Evolutionary conservation across 1,140 invertebrate genomes (phyloP), one percentile per base, ranked within the genome.

Genomic region (Drosophila athabasca): DNA sequence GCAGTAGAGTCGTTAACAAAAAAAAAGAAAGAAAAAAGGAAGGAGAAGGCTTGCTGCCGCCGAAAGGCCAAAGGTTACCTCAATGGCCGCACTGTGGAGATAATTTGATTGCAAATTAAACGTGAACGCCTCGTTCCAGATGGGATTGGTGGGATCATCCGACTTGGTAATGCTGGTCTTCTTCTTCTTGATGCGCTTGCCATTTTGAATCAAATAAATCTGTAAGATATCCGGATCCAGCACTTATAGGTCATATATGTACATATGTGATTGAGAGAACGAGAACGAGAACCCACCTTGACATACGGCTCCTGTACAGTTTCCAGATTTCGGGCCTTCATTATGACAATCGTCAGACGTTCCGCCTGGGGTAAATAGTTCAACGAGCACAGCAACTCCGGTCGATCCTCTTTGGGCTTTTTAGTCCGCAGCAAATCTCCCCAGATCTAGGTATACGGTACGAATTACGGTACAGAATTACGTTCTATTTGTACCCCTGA

Each of bases 81-180:
- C 96, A 79, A 97, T 94, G 45, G 95, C 95, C 69, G 95, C 94
- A 73, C 94, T 94, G 43, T 94, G 93, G 2, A 97, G 92, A 78
- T 94, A 94, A 41, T 93, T 92, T 5, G 96, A 94, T 50, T 95
- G 93, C 77, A 98, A 93, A 91, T 97, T 98, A 91, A 98, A 99
- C 11, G 96, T 95, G 74, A 98, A 95, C 4, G 97, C 97, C 92
- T 99, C 97, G 91, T 98, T 98, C 96, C 98, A 99, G 7, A 97
- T 95, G n/a, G 97, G 97, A 93, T 97, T 96, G 43, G 95, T 94
- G 11, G 95, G 97, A 81, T 95, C 95, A 91, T 97, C 96, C 62
- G 96, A 95, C 51, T 97, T 96, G 26, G 96, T 96, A 4, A 96
- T 96, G 91, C 96, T 96, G 88, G 97, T 98, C 94, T 98, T 98